These are phyloP conservation scores for Tholera decimalis DNA, from an alignment of 2,888 invertebrate genomes.

Conservation along the genomic window DNA sequence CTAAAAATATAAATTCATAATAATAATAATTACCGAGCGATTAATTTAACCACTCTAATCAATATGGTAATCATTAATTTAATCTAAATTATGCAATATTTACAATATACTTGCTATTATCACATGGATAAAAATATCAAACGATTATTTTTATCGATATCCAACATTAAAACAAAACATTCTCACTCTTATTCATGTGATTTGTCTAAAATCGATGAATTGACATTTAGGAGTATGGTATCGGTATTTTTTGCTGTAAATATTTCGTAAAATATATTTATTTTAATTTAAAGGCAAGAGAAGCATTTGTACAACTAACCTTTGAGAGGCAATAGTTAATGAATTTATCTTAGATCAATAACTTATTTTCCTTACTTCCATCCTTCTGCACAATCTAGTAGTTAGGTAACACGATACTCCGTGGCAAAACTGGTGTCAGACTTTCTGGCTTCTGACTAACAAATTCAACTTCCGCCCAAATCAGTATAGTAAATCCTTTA, in stretches of 20 bases:
- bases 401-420: too few species aligned
- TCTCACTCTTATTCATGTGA: not conserved
- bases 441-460: too few species aligned
- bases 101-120: conserved; percentile 65
- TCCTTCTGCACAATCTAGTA: too few species aligned
- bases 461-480: too few species aligned
- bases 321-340: not conserved
- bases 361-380: too few species aligned
- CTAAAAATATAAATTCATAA: conserved; percentile 28
- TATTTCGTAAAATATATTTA: not conserved
- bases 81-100: conserved; percentile 41
- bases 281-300: conserved; percentile 6
- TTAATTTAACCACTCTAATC: conserved; percentile 58
- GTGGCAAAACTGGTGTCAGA: too few species aligned
- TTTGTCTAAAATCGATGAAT: conserved; percentile 9
- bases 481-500: too few species aligned
- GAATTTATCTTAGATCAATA: not conserved
- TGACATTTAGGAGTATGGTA: not conserved
- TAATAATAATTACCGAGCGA: conserved; percentile 33
- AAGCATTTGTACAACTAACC: not conserved
- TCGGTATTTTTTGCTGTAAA: not conserved
- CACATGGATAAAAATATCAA: conserved; percentile 63
- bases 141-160: not conserved
- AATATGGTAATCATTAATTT: conserved; percentile 7
- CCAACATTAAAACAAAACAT: not conserved